Percentiles rank a stretch among this genome's conserved stretches.
These are phyloP conservation scores for Acrocephalus arundinaceus DNA, from an alignment of 2,113 vertebrate genomes.

Conservation along the genomic window DNA sequence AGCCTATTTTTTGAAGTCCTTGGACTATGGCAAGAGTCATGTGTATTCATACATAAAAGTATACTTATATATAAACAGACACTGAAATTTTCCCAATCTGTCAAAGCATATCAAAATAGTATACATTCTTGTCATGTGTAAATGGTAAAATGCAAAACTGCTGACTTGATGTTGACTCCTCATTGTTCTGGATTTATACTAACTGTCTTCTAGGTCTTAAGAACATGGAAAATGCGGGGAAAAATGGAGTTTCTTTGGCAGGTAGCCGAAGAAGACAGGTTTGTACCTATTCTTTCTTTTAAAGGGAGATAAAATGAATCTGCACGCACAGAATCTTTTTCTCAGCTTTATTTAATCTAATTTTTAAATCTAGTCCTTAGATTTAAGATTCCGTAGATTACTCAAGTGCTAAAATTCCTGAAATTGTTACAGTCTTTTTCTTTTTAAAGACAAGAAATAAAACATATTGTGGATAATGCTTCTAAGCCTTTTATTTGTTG, in stretches of 20 bases:
- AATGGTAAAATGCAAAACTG: neutral
- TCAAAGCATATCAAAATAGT: neutral
- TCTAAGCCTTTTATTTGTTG: neutral
- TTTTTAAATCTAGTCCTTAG: neutral
- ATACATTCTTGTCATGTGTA: neutral
- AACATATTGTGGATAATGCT: neutral
- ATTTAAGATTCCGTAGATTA: neutral
- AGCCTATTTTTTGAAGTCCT: neutral
- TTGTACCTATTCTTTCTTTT: neutral
- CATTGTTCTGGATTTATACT: neutral
- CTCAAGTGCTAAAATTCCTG: neutral
- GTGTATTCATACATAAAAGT: neutral
- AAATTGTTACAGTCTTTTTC: neutral
- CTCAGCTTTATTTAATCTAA: neutral
- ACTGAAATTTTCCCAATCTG: neutral
- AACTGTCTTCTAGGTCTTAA: constrained; percentile 16
- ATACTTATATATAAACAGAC: neutral
- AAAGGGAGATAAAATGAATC: neutral
- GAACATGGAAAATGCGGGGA: neutral
- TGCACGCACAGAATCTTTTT: neutral
- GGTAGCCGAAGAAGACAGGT: constrained; percentile 39
- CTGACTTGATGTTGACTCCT: neutral
- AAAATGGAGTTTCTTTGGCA: neutral
- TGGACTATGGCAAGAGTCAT: neutral
- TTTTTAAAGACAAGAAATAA: neutral